Evolutionary conservation across 2,888 invertebrate genomes (phyloP).

Genomic region (Magallana nippona): DNA sequence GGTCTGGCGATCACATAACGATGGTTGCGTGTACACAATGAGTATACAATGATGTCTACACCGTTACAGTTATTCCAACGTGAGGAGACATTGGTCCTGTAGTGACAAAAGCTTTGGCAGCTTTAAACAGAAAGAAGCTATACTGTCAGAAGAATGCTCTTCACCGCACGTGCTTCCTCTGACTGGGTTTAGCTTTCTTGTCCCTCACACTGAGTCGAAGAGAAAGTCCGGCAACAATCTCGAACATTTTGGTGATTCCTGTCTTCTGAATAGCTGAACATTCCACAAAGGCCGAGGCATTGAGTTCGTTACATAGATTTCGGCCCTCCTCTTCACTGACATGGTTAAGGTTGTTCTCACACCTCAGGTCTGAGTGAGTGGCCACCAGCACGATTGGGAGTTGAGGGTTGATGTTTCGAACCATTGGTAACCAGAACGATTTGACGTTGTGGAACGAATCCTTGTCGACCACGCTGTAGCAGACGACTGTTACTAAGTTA

Average conservation of each 20-base stretch:
- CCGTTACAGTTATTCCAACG: not conserved
- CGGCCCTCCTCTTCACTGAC: constrained; percentile 55
- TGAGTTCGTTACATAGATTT: constrained; percentile 61
- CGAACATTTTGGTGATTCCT: constrained; percentile 62
- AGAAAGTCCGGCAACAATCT: constrained; percentile 53
- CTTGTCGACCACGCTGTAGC: constrained; percentile 69
- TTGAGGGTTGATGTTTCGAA: constrained; percentile 64
- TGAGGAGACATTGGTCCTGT: constrained; percentile 6
- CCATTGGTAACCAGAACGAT: constrained; percentile 70
- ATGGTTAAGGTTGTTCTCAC: constrained; percentile 54
- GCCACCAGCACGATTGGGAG: constrained; percentile 70
- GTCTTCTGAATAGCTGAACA: constrained; percentile 60
- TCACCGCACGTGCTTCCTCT: not conserved
- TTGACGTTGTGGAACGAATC: constrained; percentile 67
- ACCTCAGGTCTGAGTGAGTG: constrained; percentile 67
- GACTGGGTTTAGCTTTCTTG: not conserved
- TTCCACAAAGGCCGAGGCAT: constrained; percentile 63
- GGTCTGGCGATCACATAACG: not conserved
- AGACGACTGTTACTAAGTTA: constrained; percentile 56
- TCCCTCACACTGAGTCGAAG: not conserved
- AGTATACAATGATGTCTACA: not conserved
- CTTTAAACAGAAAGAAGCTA: not conserved
- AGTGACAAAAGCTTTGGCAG: not conserved
- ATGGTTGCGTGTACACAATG: not conserved
- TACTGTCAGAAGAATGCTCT: not conserved